Base-by-base conservation (phyloP, 2,888 invertebrate genomes). In the Petrophora chlorosata region DNA sequence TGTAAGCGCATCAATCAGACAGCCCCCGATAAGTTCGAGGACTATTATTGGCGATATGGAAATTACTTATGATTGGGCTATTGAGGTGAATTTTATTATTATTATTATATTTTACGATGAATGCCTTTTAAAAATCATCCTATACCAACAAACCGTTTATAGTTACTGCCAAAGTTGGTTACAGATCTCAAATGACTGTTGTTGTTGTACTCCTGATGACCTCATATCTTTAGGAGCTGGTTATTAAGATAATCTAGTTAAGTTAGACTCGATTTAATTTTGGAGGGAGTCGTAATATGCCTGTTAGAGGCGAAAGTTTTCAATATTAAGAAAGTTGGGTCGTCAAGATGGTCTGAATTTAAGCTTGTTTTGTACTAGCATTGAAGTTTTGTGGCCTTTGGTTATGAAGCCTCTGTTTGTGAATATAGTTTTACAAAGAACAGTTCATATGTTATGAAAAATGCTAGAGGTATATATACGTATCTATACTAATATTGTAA, bases 231-330 rank as follows among this genome's bases (percentile, higher is more conserved):
- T 39, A 42, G 42, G 35, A 48, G 42, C 48, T 38, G 28, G 49
- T 43, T 43, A 43, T 43, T 49, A 43, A 42, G 43, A 49, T 49
- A 49, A 49, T 43, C 49, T 49, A 23, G 28, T 32, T 32, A 16
- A 26, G 14, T 34, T 8, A 7, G 43, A 34, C 28, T 49, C 49
- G 34, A 49, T 49, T 49, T 39, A 49, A 49, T 49, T 43, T 28
- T 32, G 43, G 49, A 42, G 42, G n/a, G 33, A 14, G 23, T 30
- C 36, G 10, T 48, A 48, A 38, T 48, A 36, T 9, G 42, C 36
- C 42, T 22, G 36, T 41, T 41, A 26, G 35, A 14, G 41, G 36
- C 14, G n/a, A 42, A 42, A 48, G 30, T 48, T 48, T 42, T 42
- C 48, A 48, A 42, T 48, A 48, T 48, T 48, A 41, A 48, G 32